These are phyloP conservation scores for Andricus quercusramuli DNA, from an alignment of 2,888 invertebrate species.

Conservation along the genomic window DNA sequence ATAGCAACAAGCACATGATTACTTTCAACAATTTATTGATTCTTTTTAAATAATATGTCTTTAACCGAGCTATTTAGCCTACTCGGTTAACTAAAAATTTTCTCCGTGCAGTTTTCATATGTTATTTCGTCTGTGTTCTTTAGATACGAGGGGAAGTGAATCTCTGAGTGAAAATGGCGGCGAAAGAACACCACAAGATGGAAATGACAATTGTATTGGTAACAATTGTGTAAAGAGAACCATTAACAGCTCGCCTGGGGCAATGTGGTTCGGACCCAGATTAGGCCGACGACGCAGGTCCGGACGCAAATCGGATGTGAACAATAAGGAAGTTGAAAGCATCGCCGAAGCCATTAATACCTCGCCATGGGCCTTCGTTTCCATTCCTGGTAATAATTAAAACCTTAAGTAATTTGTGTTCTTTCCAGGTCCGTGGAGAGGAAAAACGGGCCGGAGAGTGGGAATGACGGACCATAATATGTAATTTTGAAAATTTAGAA, in stretches of 20 bases:
- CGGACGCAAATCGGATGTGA: conserved; percentile 66
- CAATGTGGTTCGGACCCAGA: conserved; percentile 81
- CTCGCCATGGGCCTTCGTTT: conserved; percentile 76
- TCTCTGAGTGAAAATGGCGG: conserved; percentile 20
- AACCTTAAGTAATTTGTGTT: no score
- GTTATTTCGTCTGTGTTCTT: neutral
- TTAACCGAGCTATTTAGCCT: no score
- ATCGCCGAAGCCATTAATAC: conserved; percentile 76
- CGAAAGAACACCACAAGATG: conserved; percentile 17
- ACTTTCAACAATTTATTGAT: no score
- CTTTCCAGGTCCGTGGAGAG: no score
- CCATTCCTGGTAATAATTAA: conserved; percentile 72
- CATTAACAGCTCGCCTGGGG: conserved; percentile 66
- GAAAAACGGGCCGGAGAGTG: no score
- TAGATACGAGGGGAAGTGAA: conserved; percentile 28
- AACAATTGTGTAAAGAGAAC: conserved; percentile 65
- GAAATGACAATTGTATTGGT: conserved; percentile 60
- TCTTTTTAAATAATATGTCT: no score
- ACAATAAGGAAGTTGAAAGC: conserved; percentile 69
- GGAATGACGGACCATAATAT: no score
- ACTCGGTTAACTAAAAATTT: no score
- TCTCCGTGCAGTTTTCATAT: neutral
- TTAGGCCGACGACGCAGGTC: conserved; percentile 80
- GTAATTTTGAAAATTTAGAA: no score
- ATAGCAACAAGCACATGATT: no score